phyloP scores from a whole-genome alignment of 2,888 invertebrate species.

The Sesamia inferens region DNA sequence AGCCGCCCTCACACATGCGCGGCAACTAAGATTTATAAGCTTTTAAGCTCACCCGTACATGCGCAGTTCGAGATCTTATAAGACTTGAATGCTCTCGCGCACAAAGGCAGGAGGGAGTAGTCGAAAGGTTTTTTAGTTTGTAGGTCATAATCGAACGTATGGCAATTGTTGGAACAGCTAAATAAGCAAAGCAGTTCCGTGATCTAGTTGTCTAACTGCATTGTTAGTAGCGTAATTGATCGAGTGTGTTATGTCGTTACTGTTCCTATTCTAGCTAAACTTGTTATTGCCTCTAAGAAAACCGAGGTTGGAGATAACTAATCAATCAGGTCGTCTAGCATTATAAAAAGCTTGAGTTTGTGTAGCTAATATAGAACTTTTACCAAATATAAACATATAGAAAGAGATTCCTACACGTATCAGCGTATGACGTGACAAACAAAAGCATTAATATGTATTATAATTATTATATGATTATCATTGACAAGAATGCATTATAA shows the following conservation, averaged over 20 bases:
- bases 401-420: background rate
- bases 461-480: conserved; percentile 10
- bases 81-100: conserved; percentile 69
- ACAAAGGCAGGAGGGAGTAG: conserved; percentile 63
- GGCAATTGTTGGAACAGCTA: conserved; percentile 67
- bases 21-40: conserved; percentile 82
- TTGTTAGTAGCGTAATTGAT: conserved; percentile 58
- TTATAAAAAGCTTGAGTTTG: conserved; percentile 3
- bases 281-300: conserved; percentile 1
- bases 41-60: conserved; percentile 82
- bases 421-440: background rate
- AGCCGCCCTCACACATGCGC: conserved; percentile 72
- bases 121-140: conserved; percentile 82
- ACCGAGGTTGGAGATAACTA: background rate
- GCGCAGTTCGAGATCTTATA: conserved; percentile 58
- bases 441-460: background rate
- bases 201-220: conserved; percentile 74
- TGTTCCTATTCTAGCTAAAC: conserved; percentile 21
- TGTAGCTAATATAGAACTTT: background rate
- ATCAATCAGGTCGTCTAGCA: background rate
- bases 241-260: conserved; percentile 29
- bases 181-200: conserved; percentile 78
- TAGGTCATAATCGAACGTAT: conserved; percentile 78
- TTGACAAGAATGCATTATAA: conserved; percentile 12
- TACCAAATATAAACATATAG: background rate